Evolutionary conservation across 2,888 invertebrate genomes (phyloP).

Genomic region (Panzeria rudis): DNA sequence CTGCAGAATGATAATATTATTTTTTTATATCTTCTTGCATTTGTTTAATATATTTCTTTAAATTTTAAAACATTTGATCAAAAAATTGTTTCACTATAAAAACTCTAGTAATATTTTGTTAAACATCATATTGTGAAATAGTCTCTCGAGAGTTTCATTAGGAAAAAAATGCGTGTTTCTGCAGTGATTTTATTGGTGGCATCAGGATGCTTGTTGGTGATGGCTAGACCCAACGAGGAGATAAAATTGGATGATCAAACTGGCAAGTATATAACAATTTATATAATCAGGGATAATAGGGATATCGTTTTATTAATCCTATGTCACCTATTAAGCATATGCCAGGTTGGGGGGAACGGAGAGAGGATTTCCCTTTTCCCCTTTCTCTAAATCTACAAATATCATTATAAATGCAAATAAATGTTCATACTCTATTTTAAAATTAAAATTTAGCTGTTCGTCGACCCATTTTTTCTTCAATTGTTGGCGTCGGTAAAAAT

Average conservation of each 20-base stretch:
- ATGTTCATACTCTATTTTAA: neutral
- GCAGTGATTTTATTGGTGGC: neutral
- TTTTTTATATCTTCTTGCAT: too few relatives aligned
- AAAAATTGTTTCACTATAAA: neutral
- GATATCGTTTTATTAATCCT: too few relatives aligned
- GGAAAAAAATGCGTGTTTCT: neutral
- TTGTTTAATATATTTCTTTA: too few relatives aligned
- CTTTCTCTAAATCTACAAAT: too few relatives aligned
- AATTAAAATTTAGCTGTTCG: neutral
- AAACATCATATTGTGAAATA: neutral
- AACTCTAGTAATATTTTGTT: neutral
- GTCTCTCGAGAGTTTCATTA: neutral
- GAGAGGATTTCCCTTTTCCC: neutral
- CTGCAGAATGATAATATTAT: too few relatives aligned
- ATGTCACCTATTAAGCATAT: too few relatives aligned
- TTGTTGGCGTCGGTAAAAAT: too few relatives aligned
- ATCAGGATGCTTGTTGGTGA: neutral
- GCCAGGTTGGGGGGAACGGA: too few relatives aligned
- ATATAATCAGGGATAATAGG: neutral
- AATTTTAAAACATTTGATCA: neutral
- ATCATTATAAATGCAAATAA: neutral
- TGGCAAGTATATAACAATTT: neutral
- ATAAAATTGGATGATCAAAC: neutral
- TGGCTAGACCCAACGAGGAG: neutral
- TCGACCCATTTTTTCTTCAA: neutral